These are phyloP conservation scores for Dasysyrphus tricinctus DNA, from an alignment of 2,888 invertebrate genomes.

Conservation along the genomic window DNA sequence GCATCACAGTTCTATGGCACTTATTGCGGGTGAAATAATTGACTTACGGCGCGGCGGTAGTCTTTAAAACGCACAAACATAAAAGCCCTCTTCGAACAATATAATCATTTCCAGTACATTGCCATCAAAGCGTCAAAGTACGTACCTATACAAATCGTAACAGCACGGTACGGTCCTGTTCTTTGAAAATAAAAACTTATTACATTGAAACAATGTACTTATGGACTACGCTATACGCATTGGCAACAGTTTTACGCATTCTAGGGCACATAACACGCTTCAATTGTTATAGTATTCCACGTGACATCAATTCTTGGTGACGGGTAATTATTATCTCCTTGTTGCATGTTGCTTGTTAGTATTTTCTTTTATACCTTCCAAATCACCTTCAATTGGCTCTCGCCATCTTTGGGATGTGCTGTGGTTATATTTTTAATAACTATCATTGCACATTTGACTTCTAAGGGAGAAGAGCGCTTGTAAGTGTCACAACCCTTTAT, in stretches of 20 bases:
- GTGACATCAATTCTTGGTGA: constrained; percentile 64
- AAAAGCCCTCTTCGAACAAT: constrained; percentile 18
- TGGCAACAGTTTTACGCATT: constrained; percentile 69
- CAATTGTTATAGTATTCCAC: constrained; percentile 60
- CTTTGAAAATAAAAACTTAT: neutral
- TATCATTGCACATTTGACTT: constrained; percentile 66
- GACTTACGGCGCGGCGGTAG: constrained; percentile 14
- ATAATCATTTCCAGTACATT: constrained; percentile 40
- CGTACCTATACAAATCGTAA: neutral
- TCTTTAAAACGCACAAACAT: constrained; percentile 27
- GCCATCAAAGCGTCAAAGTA: constrained; percentile 11
- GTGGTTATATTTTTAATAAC: neutral
- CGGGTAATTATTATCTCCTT: constrained; percentile 57
- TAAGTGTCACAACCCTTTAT: constrained; percentile 58
- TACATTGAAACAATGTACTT: constrained; percentile 44
- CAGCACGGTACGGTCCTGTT: constrained; percentile 8
- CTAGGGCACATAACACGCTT: constrained; percentile 71
- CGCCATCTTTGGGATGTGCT: constrained; percentile 33
- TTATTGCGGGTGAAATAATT: constrained; percentile 28
- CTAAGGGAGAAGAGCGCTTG: constrained; percentile 49
- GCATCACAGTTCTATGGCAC: neutral
- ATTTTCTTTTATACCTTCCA: constrained; percentile 18
- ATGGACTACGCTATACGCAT: constrained; percentile 43
- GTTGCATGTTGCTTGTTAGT: constrained; percentile 38
- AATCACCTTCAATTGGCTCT: constrained; percentile 42